Conservation (phyloP, 2,888 invertebrate species). For the Tanypteryx hageni region DNA sequence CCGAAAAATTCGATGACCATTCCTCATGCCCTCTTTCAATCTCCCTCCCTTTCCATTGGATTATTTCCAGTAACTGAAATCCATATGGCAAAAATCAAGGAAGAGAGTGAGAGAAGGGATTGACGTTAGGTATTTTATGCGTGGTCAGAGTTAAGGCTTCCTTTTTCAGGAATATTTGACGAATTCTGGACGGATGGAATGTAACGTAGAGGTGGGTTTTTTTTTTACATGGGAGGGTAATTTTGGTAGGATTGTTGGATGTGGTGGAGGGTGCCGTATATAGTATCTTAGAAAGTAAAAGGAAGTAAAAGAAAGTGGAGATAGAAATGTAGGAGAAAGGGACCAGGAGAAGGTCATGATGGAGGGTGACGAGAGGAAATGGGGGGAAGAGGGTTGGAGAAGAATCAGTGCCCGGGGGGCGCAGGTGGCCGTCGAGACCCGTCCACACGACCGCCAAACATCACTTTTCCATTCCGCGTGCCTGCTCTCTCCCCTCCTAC, state of each 20-base stretch:
- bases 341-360: not conserved
- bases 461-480: constrained; percentile 61
- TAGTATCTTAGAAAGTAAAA: not conserved
- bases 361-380: not conserved
- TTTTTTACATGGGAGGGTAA: not conserved
- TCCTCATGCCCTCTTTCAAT: not conserved
- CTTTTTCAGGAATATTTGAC: not conserved
- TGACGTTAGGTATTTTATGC: constrained; percentile 16
- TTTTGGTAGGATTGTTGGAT: not conserved
- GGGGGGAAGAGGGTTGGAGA: not conserved
- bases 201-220: not conserved
- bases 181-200: not conserved
- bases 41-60: not conserved
- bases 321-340: not conserved
- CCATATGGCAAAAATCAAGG: not conserved
- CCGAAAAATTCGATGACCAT: not conserved
- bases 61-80: not conserved
- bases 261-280: too few relatives aligned
- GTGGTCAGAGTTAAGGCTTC: not conserved
- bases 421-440: constrained; percentile 26
- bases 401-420: constrained; percentile 5
- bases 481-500: not conserved
- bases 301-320: not conserved
- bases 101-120: not conserved
- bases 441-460: constrained; percentile 54